Evolutionary conservation across 2,113 vertebrate genomes (phyloP).

Genomic region (Stomatorhinus ivindoensis): DNA sequence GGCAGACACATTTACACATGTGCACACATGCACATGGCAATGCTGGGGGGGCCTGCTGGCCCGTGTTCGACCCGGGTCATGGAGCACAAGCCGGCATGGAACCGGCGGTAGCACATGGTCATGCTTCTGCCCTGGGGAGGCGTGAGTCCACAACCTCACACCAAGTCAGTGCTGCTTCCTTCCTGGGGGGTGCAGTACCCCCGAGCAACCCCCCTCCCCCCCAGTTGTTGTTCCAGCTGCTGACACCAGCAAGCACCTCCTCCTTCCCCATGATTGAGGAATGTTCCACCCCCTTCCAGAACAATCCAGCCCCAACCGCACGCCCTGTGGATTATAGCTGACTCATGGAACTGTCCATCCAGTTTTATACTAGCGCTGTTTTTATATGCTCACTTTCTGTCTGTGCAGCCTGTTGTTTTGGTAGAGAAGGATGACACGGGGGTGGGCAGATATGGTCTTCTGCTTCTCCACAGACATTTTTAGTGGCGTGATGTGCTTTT

Average conservation of each 20-base stretch:
- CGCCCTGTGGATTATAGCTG: conserved; percentile 4
- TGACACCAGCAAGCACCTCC: not conserved
- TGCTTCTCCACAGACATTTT: not conserved
- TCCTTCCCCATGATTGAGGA: not conserved
- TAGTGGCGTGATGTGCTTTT: not conserved
- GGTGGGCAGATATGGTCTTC: not conserved
- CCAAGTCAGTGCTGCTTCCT: not conserved
- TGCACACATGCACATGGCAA: conserved; percentile 12
- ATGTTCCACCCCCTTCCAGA: not conserved
- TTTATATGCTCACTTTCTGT: conserved; percentile 5
- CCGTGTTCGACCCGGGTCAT: not conserved
- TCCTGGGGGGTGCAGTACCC: not conserved
- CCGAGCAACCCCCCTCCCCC: not conserved
- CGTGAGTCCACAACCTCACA: not conserved
- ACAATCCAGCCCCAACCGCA: not conserved
- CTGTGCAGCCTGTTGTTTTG: not conserved
- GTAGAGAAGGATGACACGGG: too few species aligned
- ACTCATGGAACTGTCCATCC: not conserved
- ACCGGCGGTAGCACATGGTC: not conserved
- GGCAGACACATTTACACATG: conserved; percentile 23
- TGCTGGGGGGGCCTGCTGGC: not conserved
- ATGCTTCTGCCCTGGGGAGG: not conserved
- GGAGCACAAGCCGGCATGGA: not conserved
- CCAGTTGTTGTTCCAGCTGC: not conserved
- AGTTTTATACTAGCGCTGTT: conserved; percentile 3